These are phyloP conservation scores for Thalassarche chlororhynchos DNA, from an alignment of 2,113 vertebrate genomes.

Conservation along the genomic window DNA sequence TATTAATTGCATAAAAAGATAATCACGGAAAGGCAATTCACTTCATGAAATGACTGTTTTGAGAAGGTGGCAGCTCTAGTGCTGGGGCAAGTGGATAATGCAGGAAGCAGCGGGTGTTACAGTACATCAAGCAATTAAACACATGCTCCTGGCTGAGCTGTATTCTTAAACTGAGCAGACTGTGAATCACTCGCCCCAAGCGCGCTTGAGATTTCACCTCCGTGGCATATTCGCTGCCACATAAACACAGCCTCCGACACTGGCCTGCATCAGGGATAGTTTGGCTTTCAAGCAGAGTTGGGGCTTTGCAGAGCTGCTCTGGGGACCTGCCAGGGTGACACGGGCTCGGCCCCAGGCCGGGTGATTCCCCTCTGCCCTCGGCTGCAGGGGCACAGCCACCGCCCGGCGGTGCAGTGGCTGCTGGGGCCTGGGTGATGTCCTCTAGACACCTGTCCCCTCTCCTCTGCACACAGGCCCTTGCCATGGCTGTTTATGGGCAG, in stretches of 20 bases:
- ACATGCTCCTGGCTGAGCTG: neutral
- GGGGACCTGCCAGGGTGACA: neutral
- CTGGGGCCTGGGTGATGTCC: neutral
- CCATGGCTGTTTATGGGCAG: neutral
- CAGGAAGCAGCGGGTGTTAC: neutral
- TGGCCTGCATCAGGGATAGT: neutral
- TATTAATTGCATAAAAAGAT: slow-evolving; percentile 45
- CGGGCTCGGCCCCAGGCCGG: neutral
- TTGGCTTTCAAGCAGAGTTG: neutral
- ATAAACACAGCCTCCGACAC: neutral
- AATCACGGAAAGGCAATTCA: neutral
- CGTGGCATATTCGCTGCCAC: neutral
- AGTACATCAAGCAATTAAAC: slow-evolving; percentile 37
- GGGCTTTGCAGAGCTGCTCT: neutral
- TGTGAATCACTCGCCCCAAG: neutral
- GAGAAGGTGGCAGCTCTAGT: neutral
- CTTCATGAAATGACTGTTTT: neutral
- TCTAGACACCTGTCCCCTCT: neutral
- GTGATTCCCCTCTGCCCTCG: neutral
- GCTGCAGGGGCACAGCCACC: neutral
- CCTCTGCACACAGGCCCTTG: neutral
- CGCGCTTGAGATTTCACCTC: neutral
- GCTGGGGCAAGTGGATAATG: slow-evolving; percentile 39
- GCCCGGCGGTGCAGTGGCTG: neutral
- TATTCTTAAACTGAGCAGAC: neutral